Evolutionary conservation across 2,888 invertebrate genomes (phyloP).

Genomic region (Tuberolachnus salignus): DNA sequence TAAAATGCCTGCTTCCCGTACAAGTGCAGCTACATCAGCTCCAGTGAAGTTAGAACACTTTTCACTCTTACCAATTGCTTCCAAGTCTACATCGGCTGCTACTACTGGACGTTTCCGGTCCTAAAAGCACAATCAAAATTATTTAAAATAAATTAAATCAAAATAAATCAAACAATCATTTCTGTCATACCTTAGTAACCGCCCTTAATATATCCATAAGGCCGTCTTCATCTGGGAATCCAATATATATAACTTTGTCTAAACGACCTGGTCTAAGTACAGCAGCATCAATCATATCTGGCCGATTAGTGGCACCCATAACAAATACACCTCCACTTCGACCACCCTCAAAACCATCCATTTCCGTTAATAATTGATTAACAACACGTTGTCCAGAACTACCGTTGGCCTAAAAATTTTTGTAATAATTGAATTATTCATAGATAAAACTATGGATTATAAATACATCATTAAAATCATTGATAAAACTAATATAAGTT

Average conservation of each 20-base stretch:
- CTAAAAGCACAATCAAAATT: slow-evolving; percentile 63
- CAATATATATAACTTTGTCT: slow-evolving; percentile 88
- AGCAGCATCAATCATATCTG: slow-evolving; percentile 96
- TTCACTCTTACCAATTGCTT: slow-evolving; percentile 71
- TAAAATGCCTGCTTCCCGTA: slow-evolving; percentile 83
- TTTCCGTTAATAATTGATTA: slow-evolving; percentile 95
- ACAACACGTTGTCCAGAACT: slow-evolving; percentile 73
- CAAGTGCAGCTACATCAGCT: slow-evolving; percentile 89
- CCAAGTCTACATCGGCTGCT: slow-evolving; percentile 77
- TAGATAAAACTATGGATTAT: background rate
- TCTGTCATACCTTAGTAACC: slow-evolving; percentile 75
- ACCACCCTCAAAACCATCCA: slow-evolving; percentile 94
- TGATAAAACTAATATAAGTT: background rate
- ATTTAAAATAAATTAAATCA: background rate
- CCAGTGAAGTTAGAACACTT: slow-evolving; percentile 84
- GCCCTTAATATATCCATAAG: slow-evolving; percentile 87
- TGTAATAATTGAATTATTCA: background rate
- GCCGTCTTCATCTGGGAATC: slow-evolving; percentile 80
- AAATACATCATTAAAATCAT: no score
- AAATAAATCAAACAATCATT: slow-evolving; percentile 6
- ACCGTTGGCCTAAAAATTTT: slow-evolving; percentile 30
- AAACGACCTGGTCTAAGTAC: slow-evolving; percentile 86
- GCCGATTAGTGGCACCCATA: slow-evolving; percentile 94
- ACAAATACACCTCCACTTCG: slow-evolving; percentile 91
- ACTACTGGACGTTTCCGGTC: slow-evolving; percentile 80